Conservation (phyloP, 1,140 invertebrate genomes). For the Saccostrea glomerata region DNA sequence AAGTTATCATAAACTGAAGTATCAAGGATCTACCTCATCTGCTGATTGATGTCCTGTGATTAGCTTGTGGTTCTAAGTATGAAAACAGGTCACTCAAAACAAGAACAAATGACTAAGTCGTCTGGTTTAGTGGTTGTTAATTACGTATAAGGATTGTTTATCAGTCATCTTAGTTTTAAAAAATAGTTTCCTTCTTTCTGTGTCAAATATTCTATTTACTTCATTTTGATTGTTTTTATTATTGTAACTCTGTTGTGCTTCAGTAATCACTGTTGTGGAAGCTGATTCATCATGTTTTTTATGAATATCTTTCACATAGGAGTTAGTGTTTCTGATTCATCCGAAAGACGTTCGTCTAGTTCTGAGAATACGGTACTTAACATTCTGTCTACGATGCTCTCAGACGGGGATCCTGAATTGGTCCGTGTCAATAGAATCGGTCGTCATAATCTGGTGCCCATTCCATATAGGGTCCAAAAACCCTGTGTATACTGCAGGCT, state of each 20-base stretch:
- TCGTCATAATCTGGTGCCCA: not conserved
- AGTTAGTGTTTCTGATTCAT: not conserved
- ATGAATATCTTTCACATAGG: not conserved
- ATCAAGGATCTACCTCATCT: not conserved
- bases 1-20: slow-evolving; percentile 1
- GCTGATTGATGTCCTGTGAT: not conserved
- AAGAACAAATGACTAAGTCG: too few species aligned
- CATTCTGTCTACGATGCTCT: slow-evolving; percentile 7
- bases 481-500: not conserved
- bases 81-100: too few species aligned
- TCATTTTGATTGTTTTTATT: not conserved
- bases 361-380: not conserved
- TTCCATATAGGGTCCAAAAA: not conserved
- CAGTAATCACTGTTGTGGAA: not conserved
- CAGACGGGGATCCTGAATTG: not conserved
- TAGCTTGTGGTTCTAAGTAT: too few species aligned
- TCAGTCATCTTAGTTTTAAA: not conserved
- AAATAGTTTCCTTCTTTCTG: not conserved
- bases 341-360: not conserved
- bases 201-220: too few species aligned
- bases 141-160: too few species aligned
- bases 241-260: not conserved
- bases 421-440: not conserved
- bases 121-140: too few species aligned
- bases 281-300: not conserved